phyloP scores from a whole-genome alignment of 1,140 invertebrate genomes.

The Ostrea denselamellosa region DNA sequence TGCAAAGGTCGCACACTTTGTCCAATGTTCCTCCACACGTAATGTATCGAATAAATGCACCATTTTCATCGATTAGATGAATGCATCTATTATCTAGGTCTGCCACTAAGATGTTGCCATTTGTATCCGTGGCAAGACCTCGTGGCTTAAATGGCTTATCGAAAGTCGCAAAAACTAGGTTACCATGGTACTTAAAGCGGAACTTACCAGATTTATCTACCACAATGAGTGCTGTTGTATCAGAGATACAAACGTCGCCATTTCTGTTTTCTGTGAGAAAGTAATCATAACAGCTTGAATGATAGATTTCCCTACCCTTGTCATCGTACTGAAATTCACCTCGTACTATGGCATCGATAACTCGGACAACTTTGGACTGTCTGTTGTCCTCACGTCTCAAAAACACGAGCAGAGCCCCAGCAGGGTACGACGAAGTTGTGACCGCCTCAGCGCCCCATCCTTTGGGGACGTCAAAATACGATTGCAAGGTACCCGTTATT shows the following conservation, averaged over 20 bases:
- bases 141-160: background rate
- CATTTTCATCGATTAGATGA: background rate
- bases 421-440: background rate
- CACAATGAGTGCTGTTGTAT: background rate
- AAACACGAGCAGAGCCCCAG: background rate
- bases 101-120: background rate
- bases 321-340: constrained; percentile 17
- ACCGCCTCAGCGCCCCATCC: background rate
- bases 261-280: constrained; percentile 13
- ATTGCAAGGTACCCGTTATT: background rate
- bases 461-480: background rate
- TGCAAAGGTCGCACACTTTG: background rate
- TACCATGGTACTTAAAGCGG: background rate
- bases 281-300: background rate
- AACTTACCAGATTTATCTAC: background rate
- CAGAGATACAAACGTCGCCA: background rate
- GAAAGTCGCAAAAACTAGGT: background rate
- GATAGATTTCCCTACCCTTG: background rate
- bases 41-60: background rate
- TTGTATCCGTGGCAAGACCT: background rate
- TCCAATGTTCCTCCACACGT: background rate
- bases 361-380: background rate
- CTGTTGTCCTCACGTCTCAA: constrained; percentile 5
- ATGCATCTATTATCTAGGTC: constrained; percentile 14
- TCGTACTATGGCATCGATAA: background rate